A percentile compares a stretch with the other conserved stretches of the same genome.
phyloP scores from a whole-genome alignment of 1,140 invertebrate species.

The Adelges cooleyi region DNA sequence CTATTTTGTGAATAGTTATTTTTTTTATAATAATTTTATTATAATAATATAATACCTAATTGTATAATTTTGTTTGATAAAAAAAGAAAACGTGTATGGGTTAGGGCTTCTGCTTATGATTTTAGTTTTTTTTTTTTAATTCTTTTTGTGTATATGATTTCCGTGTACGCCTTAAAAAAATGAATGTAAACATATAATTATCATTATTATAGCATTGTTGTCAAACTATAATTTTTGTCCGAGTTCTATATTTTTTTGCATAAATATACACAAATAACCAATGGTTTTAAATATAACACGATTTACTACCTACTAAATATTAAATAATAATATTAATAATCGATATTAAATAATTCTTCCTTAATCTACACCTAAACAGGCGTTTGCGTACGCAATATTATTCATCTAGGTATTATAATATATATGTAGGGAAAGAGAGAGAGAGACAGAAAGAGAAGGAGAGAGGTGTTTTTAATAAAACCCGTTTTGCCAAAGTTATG shows the following conservation, averaged over 20 bases:
- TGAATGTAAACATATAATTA: slow-evolving; percentile 5
- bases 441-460: too few species aligned
- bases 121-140: slow-evolving; percentile 1
- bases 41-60: slow-evolving; percentile 10
- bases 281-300: not conserved
- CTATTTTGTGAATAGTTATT: slow-evolving; percentile 26
- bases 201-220: slow-evolving; percentile 25
- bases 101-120: slow-evolving; percentile 26
- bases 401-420: too few species aligned
- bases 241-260: slow-evolving; percentile 25
- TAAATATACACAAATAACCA: slow-evolving; percentile 23
- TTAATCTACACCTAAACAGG: too few species aligned
- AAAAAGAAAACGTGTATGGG: slow-evolving; percentile 13
- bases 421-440: too few species aligned
- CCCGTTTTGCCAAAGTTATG: too few species aligned
- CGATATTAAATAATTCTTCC: too few species aligned
- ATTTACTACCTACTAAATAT: too few species aligned
- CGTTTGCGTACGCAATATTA: too few species aligned
- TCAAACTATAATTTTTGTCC: slow-evolving; percentile 16
- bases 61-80: slow-evolving; percentile 13
- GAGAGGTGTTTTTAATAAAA: too few species aligned
- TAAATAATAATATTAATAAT: too few species aligned
- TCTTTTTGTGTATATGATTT: not conserved
- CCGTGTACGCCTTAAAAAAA: not conserved
- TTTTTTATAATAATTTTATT: slow-evolving; percentile 6